Evolutionary conservation across 1,140 invertebrate genomes (phyloP), one percentile per base, ranked within the genome.

Genomic region (Magallana gigas): DNA sequence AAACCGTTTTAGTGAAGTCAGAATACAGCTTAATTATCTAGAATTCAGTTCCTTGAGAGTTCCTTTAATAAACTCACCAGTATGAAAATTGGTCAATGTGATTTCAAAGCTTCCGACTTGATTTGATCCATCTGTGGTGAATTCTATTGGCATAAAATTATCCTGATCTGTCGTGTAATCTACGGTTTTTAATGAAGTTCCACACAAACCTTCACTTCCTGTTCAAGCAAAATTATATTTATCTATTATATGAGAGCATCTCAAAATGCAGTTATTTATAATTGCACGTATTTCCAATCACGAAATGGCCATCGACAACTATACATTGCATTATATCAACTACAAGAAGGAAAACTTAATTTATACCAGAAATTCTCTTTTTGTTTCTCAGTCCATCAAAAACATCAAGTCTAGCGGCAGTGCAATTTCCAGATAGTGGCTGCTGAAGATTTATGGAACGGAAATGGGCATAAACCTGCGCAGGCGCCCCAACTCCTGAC

Each of bases 91-190:
- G 1, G 81, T 57, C 8, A 83, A 29, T 18, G 57, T 57, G 6
- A 83, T 83, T 57, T 83, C 81, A 83, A 83, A 57, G 9, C 12
- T 58, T 23, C 81, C 81, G 12, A 57, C 5, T 57, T 83, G 48
- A 12, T 56, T 29, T 16, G 56, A n/a, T 16, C 14, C 0, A 83
- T 83, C 81, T 83, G 81, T 83, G 16, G 48, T 83, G 48, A 83
- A 83, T 58, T 83, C 57, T 18, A 83, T 57, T 8, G 81, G 48
- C 81, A 83, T 83, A 23, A 83, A 83, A 57, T 58, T 83, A 58
- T 83, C 81, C 12, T 12, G 23, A 11, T 14, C 81, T 16, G 81
- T 83, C 12, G 81, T 57, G 48, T n/a, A 57, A 7, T 83, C 48
- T 1, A n/a, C 48, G 1, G 14, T 57, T 56, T 36, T 0, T 9